Evolutionary conservation across 1,140 invertebrate genomes (phyloP).

Genomic region (Leucophenga varia): DNA sequence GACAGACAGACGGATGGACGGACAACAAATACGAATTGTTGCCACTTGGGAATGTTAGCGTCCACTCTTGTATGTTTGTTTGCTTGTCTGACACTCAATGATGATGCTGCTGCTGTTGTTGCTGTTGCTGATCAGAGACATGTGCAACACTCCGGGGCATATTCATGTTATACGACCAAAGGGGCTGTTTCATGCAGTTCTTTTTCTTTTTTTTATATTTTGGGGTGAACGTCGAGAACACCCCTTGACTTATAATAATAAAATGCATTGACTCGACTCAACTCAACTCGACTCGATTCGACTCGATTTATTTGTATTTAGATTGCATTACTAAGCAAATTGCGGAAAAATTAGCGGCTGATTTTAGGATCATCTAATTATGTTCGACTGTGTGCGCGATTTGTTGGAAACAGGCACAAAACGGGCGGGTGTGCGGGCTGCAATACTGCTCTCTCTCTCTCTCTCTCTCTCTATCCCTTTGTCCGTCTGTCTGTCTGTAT

Average conservation of each 20-base stretch:
- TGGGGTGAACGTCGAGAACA: background rate
- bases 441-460: constrained; percentile 12
- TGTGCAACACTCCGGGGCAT: constrained; percentile 55
- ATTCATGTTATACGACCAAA: background rate
- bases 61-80: no score
- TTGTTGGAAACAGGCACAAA: background rate
- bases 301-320: constrained; percentile 44
- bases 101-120: background rate
- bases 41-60: no score
- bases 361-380: constrained; percentile 58
- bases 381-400: background rate
- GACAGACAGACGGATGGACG: no score
- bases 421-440: no score
- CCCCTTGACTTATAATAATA: background rate
- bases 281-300: no score
- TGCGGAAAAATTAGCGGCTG: constrained; percentile 58
- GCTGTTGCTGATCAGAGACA: constrained; percentile 44
- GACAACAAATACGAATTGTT: no score
- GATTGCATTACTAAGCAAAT: constrained; percentile 58
- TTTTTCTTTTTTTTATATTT: no score
- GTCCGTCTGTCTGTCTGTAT: background rate
- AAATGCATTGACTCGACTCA: background rate
- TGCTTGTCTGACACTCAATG: no score
- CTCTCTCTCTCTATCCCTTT: background rate
- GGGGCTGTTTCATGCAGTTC: no score